Evolutionary conservation across 2,113 vertebrate genomes (phyloP), one percentile per base, ranked within the genome.

Genomic region (Dolichotis patagonum): DNA sequence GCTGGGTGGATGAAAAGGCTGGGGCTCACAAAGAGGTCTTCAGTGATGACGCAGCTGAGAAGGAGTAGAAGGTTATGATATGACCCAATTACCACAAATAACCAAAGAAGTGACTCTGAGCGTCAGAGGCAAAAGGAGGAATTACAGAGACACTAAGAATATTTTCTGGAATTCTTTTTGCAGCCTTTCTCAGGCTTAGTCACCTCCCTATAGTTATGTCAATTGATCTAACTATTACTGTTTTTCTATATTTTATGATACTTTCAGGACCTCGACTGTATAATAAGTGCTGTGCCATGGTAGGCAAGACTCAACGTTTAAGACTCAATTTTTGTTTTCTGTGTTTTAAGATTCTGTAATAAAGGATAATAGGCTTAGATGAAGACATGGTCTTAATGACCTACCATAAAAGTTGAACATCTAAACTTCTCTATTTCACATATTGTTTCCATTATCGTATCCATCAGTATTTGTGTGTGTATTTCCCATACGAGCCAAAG

Each of bases 61-160:
- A 92, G n/a, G 43, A 20, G 32, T 87, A 49, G 67, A 81, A 91
- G 83, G 89, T 78, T 83, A 85, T 28, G 65, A 11, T 65, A n/a
- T 91, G 94, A 93, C 86, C 93, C 89, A 95, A 86, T 95, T 94
- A 88, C 93, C 69, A 77, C 91, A 96, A 94, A 97, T 94, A 92
- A 82, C 91, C 84, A 58, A 73, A 90, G 85, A 88, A 89, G 84
- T 78, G 94, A 88, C 77, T 94, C 30, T 49, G 77, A 81, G 91
- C 62, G 77, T 1, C 81, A 24, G 62, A 67, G 58, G 85, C 67
- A 93, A 90, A 85, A 88, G 28, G 22, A 60, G 62, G 52, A 56
- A 87, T 84, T 56, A 67, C 26, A 92, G 54, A 5, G 73, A 86
- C 78, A 32, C 71, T 63, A 19, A 38, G 69, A 58, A 90, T n/a